Evolutionary conservation across 2,113 vertebrate genomes (phyloP).

Genomic region (Cathartes aura): DNA sequence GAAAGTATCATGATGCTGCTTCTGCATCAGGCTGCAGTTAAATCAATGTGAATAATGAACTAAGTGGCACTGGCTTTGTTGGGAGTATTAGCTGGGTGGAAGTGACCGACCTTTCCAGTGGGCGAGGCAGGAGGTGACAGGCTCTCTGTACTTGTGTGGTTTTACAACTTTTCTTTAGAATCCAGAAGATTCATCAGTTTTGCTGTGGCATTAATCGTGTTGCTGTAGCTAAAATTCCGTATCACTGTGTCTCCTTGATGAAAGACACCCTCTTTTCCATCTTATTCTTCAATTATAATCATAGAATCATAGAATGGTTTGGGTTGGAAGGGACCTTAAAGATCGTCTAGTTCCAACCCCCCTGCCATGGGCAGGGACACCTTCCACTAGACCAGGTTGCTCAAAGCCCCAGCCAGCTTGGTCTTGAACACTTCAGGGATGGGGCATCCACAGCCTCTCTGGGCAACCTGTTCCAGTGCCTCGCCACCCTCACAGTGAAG

Average conservation of each 20-base stretch:
- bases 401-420: too few relatives aligned
- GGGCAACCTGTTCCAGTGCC: too few relatives aligned
- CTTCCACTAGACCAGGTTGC: too few relatives aligned
- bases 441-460: too few relatives aligned
- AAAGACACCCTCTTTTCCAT: fast-evolving
- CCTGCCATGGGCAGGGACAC: too few relatives aligned
- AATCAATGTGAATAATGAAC: not conserved
- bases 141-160: not conserved
- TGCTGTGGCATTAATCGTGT: not conserved
- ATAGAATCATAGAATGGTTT: too few relatives aligned
- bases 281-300: not conserved
- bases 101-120: fast-evolving
- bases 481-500: too few relatives aligned
- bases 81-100: not conserved
- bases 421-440: too few relatives aligned
- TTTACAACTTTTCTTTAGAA: not conserved
- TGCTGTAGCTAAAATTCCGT: not conserved
- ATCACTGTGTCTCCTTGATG: not conserved
- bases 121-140: fast-evolving
- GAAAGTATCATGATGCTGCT: not conserved
- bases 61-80: fast-evolving
- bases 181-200: not conserved
- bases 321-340: too few relatives aligned
- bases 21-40: not conserved
- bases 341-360: too few relatives aligned